A percentile compares a stretch with the other conserved stretches of the same genome.
Conservation (phyloP, 2,113 vertebrate genomes). For the Chaetorhynchus papuensis region DNA sequence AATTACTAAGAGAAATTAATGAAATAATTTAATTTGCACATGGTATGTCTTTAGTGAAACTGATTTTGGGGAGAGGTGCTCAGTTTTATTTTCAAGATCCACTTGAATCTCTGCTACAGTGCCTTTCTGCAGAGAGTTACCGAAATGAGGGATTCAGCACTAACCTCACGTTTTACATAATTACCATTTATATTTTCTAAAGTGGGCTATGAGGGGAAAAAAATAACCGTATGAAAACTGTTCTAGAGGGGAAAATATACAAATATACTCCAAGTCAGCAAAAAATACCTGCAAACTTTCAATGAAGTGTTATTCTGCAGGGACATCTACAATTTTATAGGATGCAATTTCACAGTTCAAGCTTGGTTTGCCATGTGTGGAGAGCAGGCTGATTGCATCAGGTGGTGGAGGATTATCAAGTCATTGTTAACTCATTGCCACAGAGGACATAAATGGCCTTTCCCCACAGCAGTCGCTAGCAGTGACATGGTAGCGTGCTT, state of each 20-base stretch:
- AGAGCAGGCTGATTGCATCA: constrained; percentile 34
- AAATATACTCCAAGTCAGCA: constrained; percentile 32
- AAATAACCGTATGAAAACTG: neutral
- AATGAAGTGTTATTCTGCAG: constrained; percentile 38
- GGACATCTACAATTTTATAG: constrained; percentile 19
- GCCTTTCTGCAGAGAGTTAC: neutral
- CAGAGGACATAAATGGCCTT: constrained; percentile 19
- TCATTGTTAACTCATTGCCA: constrained; percentile 23
- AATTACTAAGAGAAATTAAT: neutral
- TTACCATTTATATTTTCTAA: neutral
- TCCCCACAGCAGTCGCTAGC: neutral
- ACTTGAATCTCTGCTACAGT: neutral
- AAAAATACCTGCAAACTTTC: constrained; percentile 27
- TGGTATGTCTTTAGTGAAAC: neutral
- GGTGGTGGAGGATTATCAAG: constrained; percentile 10
- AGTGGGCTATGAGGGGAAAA: neutral
- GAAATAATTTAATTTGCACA: neutral
- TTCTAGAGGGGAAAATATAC: neutral
- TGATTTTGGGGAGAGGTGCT: neutral
- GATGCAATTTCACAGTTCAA: constrained; percentile 41
- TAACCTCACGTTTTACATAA: neutral
- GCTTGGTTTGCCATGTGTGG: constrained; percentile 12
- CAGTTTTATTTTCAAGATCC: neutral
- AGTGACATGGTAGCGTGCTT: neutral
- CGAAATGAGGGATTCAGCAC: neutral